Evolutionary conservation across 2,113 vertebrate species (phyloP).

Genomic region (Rhea americana): DNA sequence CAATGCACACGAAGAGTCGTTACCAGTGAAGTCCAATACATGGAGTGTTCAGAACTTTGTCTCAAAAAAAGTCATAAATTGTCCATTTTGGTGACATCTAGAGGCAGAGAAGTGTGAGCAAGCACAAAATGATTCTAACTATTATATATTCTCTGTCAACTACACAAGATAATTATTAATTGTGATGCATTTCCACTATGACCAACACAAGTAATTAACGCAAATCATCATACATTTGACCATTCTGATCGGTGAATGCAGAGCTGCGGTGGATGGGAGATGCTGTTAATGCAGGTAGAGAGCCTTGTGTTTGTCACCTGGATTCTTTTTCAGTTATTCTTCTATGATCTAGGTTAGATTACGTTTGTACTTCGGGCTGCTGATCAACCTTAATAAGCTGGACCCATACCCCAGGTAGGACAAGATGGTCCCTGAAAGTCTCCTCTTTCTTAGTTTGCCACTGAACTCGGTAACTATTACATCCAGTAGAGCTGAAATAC

Average conservation of each 20-base stretch:
- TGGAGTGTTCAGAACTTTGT: neutral
- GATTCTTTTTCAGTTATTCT: neutral
- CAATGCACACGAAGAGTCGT: neutral
- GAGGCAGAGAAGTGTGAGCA: neutral
- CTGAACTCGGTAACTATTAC: neutral
- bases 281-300: neutral
- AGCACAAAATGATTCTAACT: neutral
- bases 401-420: neutral
- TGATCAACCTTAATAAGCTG: neutral
- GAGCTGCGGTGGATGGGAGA: neutral
- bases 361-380: neutral
- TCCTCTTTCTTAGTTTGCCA: neutral
- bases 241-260: neutral
- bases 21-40: neutral
- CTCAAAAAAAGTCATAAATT: neutral
- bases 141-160: neutral
- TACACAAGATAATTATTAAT: neutral
- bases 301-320: neutral
- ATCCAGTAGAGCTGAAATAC: neutral
- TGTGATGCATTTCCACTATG: neutral
- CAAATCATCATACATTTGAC: fast-evolving
- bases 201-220: neutral
- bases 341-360: neutral
- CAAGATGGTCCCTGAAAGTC: neutral
- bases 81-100: neutral